Evolutionary conservation across 2,888 invertebrate genomes (phyloP), one percentile per base, ranked within the genome.

Genomic region (Pinctada fucata): DNA sequence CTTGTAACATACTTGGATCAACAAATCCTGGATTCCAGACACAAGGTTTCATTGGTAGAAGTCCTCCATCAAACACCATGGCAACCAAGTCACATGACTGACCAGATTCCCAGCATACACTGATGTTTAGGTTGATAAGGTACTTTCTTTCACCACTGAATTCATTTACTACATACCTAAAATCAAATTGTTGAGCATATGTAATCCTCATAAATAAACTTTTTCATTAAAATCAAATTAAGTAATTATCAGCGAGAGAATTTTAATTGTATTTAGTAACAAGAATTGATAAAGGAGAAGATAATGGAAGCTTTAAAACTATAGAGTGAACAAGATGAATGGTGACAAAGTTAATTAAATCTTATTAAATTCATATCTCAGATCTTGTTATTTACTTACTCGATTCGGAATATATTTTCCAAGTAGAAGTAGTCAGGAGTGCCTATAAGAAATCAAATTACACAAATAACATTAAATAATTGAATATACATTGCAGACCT

Each of bases 41-140:
- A 72, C 85, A 85, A 66, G 71, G 75, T 16, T 72, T 63, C 58
- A 82, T 83, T 0, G 80, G 80, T 0, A 85, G 71, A 2, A 81
- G 16, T 2, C 78, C 74, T 50, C 79, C 75, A 4, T 78, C 69
- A 58, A 85, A 75, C 16, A 85, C 51, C 5, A 31, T 76, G 52
- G 76, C 68, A n/a, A 72, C 52, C 45, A 52, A 51, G 31, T 63
- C 74, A 75, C 78, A 78, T 45, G 58, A 10, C 13, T 58, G 64
- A 49, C 70, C 69, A 16, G 75, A 64, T 49, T 80, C 80, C 3
- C 76, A 73, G 50, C 80, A 80, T 13, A 80, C 51, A 58, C 80
- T 80, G 10, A 80, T 31, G 31, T 77, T 77, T 49, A 76, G 50
- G 6, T 68, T 64, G 47, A 77, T 51, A 3, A 80, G 64, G 69